phyloP scores from a whole-genome alignment of 2,888 invertebrate species.

The Temnothorax ravouxi region DNA sequence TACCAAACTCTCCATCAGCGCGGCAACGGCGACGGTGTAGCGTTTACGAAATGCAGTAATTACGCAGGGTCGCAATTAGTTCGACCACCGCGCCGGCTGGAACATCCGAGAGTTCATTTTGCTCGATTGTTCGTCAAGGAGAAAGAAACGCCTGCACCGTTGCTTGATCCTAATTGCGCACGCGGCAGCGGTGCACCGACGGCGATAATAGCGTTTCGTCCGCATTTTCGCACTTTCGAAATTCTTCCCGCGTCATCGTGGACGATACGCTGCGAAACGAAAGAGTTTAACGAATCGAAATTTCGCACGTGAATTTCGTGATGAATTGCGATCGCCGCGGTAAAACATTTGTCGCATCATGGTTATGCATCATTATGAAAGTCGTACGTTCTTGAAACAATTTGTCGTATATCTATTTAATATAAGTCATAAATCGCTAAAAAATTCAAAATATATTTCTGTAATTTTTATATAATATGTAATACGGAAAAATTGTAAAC shows the following conservation, averaged over 20 bases:
- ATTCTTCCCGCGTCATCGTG: not conserved
- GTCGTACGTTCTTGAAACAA: not conserved
- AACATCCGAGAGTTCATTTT: constrained; percentile 49
- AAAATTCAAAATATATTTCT: not conserved
- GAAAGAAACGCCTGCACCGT: constrained; percentile 32
- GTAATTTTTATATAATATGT: not conserved
- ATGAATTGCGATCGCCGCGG: not conserved
- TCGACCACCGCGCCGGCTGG: constrained; percentile 37
- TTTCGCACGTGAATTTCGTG: constrained; percentile 13
- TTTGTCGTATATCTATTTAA: not conserved
- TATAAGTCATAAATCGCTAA: not conserved
- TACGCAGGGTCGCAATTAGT: constrained; percentile 66
- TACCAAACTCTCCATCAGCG: constrained; percentile 42
- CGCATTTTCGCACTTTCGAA: constrained; percentile 15
- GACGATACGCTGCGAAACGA: constrained; percentile 8
- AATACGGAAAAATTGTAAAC: not conserved
- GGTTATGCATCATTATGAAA: constrained; percentile 4
- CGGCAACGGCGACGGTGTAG: not conserved
- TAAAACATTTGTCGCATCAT: not conserved
- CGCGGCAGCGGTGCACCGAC: constrained; percentile 8
- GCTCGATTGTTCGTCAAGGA: constrained; percentile 49
- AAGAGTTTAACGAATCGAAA: constrained; percentile 12
- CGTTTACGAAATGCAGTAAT: constrained; percentile 59
- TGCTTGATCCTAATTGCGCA: constrained; percentile 58
- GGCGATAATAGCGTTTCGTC: constrained; percentile 21